Percentiles rank a stretch among this genome's conserved stretches.
These are phyloP conservation scores for Metaphire vulgaris DNA, from an alignment of 1,140 invertebrate species.

Conservation along the genomic window DNA sequence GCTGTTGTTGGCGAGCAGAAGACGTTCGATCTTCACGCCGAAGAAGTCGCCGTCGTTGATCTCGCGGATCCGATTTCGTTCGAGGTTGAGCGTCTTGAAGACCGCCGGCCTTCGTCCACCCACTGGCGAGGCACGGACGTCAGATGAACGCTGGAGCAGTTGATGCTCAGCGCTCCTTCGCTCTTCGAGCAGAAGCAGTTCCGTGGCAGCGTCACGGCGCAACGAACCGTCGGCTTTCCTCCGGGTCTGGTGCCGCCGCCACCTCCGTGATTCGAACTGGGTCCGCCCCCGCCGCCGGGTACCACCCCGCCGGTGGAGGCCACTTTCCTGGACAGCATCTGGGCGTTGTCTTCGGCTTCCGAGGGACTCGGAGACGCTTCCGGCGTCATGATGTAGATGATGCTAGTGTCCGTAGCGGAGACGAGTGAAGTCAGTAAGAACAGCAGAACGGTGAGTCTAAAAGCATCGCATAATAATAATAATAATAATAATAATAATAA, in stretches of 20 bases:
- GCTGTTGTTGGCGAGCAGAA: constrained; percentile 23
- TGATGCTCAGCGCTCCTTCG: constrained; percentile 11
- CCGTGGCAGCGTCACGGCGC: not conserved
- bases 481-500: no score
- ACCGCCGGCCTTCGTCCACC: constrained; percentile 4
- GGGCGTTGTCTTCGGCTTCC: not conserved
- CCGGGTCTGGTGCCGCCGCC: no score
- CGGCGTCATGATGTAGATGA: not conserved
- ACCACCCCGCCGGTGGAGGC: no score
- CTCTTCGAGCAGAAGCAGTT: constrained; percentile 12
- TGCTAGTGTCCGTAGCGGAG: not conserved
- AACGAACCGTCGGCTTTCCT: not conserved
- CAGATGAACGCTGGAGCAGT: constrained; percentile 1
- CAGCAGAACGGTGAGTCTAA: not conserved
- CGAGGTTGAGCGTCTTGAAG: constrained; percentile 19
- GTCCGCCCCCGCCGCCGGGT: not conserved
- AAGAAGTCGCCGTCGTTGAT: constrained; percentile 22
- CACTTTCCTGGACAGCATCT: not conserved
- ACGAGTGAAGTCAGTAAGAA: not conserved
- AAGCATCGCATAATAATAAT: no score
- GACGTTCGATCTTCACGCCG: constrained; percentile 23
- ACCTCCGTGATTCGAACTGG: not conserved
- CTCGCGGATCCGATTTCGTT: not conserved
- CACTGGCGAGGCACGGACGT: not conserved
- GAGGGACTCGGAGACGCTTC: not conserved